Conservation (phyloP, 2,113 vertebrate species). For the Progne subis region DNA sequence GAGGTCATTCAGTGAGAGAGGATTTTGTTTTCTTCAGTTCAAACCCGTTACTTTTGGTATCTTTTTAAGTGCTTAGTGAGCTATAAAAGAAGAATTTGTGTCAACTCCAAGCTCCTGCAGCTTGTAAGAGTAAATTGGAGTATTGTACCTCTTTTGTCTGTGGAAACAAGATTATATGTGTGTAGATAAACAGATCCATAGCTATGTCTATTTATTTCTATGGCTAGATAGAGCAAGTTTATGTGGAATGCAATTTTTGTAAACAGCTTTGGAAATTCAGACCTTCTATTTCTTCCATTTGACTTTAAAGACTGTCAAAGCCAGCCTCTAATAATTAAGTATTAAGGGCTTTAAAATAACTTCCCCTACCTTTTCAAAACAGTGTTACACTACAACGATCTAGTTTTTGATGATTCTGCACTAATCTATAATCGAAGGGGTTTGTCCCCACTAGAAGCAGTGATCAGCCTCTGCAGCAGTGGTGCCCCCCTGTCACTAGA, state of each 20-base stretch:
- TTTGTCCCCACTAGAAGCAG: not conserved
- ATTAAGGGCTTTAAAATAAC: not conserved
- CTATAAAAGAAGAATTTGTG: not conserved
- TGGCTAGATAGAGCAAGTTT: not conserved
- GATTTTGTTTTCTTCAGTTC: not conserved
- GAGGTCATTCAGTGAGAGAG: not conserved
- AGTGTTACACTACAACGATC: rapidly evolving
- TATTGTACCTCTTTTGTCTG: not conserved
- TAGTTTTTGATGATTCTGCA: not conserved
- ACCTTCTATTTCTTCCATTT: not conserved
- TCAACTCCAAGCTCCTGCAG: not conserved
- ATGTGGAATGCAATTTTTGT: not conserved
- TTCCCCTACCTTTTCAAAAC: not conserved
- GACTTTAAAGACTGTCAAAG: not conserved
- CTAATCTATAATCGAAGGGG: not conserved
- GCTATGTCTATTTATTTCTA: not conserved
- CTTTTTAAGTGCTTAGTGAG: not conserved
- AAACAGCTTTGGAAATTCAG: not conserved
- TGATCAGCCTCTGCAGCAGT: not conserved
- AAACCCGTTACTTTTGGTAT: not conserved
- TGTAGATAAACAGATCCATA: not conserved
- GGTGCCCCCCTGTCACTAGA: not conserved
- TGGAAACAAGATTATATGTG: not conserved
- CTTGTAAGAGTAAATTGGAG: not conserved
- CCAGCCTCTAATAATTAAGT: not conserved